Base-by-base conservation (phyloP, 30 jellyfish, hydroid and myxozoan genomes). In the Nemopilema nomurai region DNA sequence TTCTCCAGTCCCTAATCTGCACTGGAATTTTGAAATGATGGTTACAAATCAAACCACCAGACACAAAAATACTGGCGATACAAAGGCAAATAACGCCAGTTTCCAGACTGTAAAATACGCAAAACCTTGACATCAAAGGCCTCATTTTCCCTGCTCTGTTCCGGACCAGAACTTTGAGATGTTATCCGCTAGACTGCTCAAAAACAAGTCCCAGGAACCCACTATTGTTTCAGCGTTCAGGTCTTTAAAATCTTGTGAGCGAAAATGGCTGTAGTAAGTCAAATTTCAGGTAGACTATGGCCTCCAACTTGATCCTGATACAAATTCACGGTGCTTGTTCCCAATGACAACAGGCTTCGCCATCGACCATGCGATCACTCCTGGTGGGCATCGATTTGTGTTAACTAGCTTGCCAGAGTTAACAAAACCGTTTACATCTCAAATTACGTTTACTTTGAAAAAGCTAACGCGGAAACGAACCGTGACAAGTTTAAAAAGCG, bases 1-100 rank as follows among this genome's bases (percentile, higher is more conserved):
- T 74, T 51, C 93, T 73, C 80, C 84, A 84, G n/a, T 68, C 93
- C n/a, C 71, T 69, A n/a, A 84, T 84, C 72, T 84, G 93, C 19
- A 0, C 79, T 17, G 93, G 93, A 19, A 84, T 21, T 28, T 73
- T 67, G 18, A 84, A 51, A 50, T 49, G 79, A 69, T 67, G 79
- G 24, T 84, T 77, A 68, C 87, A 74, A 62, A 84, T 74, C 8
- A 84, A 86, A 19, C 82, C 87, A 13, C 93, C 93, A 28, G 93
- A 84, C 28, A 84, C 83, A 33, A 84, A 26, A 52, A 84, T 74
- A 49, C 85, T 77, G 25, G 30, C 51, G 7, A 74, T 50, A 62
- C 87, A 77, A 20, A 84, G 32, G 78, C 79, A 28, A 19, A 70
- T 65, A 21, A 84, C 83, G 4, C 93, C 93, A 18, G 64, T 62